Evolutionary conservation across 2,797 vertebrate genomes (phyloP).

Genomic region (Hippopotamyrus pictus): DNA sequence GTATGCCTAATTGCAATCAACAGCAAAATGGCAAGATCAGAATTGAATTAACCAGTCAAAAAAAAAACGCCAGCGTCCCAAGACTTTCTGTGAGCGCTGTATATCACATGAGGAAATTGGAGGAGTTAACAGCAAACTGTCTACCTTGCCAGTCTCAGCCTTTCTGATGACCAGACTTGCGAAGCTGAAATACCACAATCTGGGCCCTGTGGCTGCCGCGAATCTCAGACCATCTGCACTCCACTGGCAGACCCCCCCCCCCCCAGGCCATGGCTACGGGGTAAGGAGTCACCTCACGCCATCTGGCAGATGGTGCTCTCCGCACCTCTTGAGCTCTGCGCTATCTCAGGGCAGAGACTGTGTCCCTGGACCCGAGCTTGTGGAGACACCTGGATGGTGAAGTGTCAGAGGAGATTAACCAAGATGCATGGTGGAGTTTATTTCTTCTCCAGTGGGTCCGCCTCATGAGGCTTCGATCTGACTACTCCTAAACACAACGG

Average conservation of each 20-base stretch:
- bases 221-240: slow-evolving; percentile 42
- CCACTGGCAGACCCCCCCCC: slow-evolving; percentile 55
- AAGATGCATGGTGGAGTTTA: slow-evolving; percentile 53
- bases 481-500: slow-evolving; percentile 32
- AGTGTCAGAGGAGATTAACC: slow-evolving; percentile 65
- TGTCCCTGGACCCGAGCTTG: neutral
- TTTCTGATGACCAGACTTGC: neutral
- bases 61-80: neutral
- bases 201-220: slow-evolving; percentile 29
- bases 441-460: slow-evolving; percentile 53
- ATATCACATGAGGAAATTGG: neutral
- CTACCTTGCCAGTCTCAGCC: neutral
- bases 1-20: neutral
- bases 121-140: neutral
- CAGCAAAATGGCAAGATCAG: neutral
- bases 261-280: slow-evolving; percentile 64
- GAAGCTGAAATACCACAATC: neutral
- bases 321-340: slow-evolving; percentile 5
- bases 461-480: slow-evolving; percentile 47
- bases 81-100: neutral
- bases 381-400: slow-evolving; percentile 50
- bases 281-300: slow-evolving; percentile 69
- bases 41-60: neutral
- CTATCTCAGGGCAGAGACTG: neutral
- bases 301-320: slow-evolving; percentile 58